Percentiles rank a stretch among this genome's conserved stretches.
phyloP scores from a whole-genome alignment of 2,888 invertebrate species.

The Thereva nobilitata region DNA sequence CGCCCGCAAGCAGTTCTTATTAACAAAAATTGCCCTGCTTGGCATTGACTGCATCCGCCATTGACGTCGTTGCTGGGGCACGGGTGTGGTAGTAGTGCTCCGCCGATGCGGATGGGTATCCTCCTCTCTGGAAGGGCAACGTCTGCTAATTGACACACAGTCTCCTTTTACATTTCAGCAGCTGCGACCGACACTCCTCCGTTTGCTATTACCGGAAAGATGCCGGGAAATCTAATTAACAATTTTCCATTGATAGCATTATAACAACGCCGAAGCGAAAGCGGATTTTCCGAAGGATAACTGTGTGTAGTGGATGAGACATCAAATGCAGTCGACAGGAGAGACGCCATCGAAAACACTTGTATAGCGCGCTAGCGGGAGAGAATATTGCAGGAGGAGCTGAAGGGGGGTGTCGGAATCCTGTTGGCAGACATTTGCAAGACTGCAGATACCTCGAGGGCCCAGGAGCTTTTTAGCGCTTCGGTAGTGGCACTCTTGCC shows the following conservation, averaged over 20 bases:
- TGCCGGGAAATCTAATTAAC: constrained; percentile 56
- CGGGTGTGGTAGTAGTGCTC: neutral
- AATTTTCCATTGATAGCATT: constrained; percentile 57
- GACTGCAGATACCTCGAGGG: constrained; percentile 19
- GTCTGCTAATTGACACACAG: constrained; percentile 35
- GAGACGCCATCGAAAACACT: neutral
- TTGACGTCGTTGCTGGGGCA: neutral
- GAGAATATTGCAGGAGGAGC: too few species aligned
- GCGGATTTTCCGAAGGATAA: constrained; percentile 11
- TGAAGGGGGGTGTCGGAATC: neutral
- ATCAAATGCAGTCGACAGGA: neutral
- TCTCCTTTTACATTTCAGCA: neutral
- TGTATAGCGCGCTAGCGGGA: neutral
- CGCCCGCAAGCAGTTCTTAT: constrained; percentile 31
- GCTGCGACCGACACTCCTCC: constrained; percentile 1
- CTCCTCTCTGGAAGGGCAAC: neutral
- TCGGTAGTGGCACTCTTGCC: constrained; percentile 25
- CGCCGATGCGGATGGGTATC: too few species aligned
- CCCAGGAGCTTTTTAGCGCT: constrained; percentile 20
- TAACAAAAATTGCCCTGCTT: constrained; percentile 35
- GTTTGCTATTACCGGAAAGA: neutral
- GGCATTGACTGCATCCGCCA: constrained; percentile 24
- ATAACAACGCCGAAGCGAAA: constrained; percentile 33
- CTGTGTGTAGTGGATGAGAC: neutral
- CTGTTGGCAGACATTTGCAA: constrained; percentile 16